A percentile compares a stretch with the other conserved stretches of the same genome.
These are phyloP conservation scores for Drosophila cognata DNA, from an alignment of 2,888 invertebrate genomes.

Conservation along the genomic window DNA sequence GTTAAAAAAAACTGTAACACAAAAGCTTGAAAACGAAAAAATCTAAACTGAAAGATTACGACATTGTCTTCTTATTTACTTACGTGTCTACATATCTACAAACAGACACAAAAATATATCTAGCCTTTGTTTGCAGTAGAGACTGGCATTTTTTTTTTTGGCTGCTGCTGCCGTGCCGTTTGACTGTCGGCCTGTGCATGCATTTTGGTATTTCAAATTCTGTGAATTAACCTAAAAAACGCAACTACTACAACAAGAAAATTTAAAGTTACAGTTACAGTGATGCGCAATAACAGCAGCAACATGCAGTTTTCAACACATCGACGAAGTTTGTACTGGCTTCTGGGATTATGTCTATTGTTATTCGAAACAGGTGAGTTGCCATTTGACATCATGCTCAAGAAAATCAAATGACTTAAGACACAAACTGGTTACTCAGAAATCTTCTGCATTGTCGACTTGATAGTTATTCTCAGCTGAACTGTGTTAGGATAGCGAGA, in stretches of 20 bases:
- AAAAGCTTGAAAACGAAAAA: conserved; percentile 57
- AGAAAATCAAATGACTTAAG: conserved; percentile 49
- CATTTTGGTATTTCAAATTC: conserved; percentile 67
- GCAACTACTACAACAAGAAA: conserved; percentile 63
- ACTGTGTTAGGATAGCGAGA: conserved; percentile 2
- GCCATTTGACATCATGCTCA: conserved; percentile 15
- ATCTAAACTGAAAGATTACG: conserved; percentile 75
- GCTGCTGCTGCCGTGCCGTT: conserved; percentile 41
- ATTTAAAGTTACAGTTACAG: conserved; percentile 71
- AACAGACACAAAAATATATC: conserved; percentile 14
- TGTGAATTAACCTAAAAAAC: conserved; percentile 72
- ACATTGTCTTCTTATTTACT: conserved; percentile 62
- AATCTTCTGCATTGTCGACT: conserved; percentile 1
- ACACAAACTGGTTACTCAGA: conserved; percentile 33
- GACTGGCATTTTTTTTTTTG: conserved; percentile 48
- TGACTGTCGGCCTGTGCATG: conserved; percentile 49
- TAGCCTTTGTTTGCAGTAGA: conserved; percentile 53
- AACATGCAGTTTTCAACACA: conserved; percentile 78
- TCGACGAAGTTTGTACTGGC: conserved; percentile 79
- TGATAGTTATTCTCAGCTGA: neutral
- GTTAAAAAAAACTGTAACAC: conserved; percentile 64
- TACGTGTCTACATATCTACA: conserved; percentile 17
- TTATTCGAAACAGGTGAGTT: conserved; percentile 83
- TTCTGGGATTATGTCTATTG: conserved; percentile 83
- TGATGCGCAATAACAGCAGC: conserved; percentile 66